Evolutionary conservation across 2,113 vertebrate species (phyloP).

Genomic region (Morone chrysops): DNA sequence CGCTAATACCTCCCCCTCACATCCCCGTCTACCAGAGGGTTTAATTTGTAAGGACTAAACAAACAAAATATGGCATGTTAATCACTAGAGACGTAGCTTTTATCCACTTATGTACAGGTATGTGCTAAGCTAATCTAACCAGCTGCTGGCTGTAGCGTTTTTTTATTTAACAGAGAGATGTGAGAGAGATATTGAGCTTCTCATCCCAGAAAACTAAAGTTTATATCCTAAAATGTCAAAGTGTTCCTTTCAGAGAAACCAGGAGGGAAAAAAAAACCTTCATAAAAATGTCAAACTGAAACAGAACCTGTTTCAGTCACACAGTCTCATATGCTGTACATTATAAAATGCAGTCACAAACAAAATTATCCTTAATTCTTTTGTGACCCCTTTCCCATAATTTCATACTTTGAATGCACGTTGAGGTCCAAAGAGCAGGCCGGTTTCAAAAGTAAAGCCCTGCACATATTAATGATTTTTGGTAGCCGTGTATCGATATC

Average conservation of each 20-base stretch:
- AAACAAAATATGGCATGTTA: background rate
- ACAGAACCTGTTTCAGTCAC: too few relatives aligned
- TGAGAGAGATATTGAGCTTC: background rate
- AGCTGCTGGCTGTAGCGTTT: background rate
- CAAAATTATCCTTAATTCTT: too few relatives aligned
- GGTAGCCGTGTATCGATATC: conserved; percentile 27
- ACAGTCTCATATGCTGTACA: too few relatives aligned
- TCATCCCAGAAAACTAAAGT: background rate
- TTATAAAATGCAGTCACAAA: background rate
- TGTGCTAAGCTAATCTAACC: background rate
- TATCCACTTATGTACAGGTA: background rate
- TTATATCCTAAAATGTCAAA: background rate
- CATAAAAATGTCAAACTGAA: too few relatives aligned
- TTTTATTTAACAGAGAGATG: background rate
- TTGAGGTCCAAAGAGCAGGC: background rate
- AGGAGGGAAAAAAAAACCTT: background rate
- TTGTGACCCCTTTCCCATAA: background rate
- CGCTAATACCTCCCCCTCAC: too few relatives aligned
- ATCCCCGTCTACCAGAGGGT: too few relatives aligned
- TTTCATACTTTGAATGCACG: background rate
- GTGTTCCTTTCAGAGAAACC: background rate
- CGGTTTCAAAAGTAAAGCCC: background rate
- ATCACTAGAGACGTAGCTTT: background rate
- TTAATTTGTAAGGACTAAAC: background rate
- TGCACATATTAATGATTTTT: conserved; percentile 21